Percentiles rank a stretch among this genome's conserved stretches.
phyloP scores from a whole-genome alignment of 2,888 invertebrate genomes.

The Heliconius cydno region DNA sequence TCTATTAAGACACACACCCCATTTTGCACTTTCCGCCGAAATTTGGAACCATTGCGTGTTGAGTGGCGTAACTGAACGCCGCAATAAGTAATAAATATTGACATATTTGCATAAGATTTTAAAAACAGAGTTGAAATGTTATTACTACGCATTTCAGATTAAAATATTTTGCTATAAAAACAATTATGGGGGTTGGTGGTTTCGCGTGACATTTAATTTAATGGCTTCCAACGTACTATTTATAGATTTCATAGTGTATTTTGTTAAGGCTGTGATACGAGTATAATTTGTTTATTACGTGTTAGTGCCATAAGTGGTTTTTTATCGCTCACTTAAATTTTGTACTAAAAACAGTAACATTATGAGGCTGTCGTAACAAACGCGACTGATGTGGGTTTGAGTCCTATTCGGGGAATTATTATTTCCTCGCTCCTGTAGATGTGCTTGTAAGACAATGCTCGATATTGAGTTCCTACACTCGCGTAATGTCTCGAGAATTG shows the following conservation, averaged over 20 bases:
- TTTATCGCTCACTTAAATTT: too few species aligned
- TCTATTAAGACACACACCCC: too few species aligned
- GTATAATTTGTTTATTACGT: background rate
- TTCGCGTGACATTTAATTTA: slow-evolving; percentile 36
- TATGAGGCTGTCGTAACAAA: too few species aligned
- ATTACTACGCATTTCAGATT: slow-evolving; percentile 5
- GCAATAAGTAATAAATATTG: background rate
- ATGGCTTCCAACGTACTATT: slow-evolving; percentile 36
- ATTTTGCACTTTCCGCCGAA: too few species aligned
- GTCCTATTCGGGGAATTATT: too few species aligned
- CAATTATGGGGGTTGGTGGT: slow-evolving; percentile 23
- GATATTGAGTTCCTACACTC: too few species aligned
- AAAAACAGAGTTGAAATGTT: background rate
- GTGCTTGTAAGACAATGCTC: too few species aligned
- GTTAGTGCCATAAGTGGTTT: background rate
- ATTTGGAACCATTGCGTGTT: background rate
- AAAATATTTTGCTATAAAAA: slow-evolving; percentile 28
- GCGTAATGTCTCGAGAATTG: too few species aligned
- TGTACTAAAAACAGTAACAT: too few species aligned
- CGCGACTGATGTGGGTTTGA: too few species aligned
- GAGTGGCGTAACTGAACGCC: background rate
- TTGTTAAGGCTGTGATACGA: background rate
- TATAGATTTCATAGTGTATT: slow-evolving; percentile 14
- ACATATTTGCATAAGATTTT: background rate
- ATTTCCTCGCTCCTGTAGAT: too few species aligned